phyloP scores from a whole-genome alignment of 2,888 invertebrate genomes.

The Ophraella communa region DNA sequence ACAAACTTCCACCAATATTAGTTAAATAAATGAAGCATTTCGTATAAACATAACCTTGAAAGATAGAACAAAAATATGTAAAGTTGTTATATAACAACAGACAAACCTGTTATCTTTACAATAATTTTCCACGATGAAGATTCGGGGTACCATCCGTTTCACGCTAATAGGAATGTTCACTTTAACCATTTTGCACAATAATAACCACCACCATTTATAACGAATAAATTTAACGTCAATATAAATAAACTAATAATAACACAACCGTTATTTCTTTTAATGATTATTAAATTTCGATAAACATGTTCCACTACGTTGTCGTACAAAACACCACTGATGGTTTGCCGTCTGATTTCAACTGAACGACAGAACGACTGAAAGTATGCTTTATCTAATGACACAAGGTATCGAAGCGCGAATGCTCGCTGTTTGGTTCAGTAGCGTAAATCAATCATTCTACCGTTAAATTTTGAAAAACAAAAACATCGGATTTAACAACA shows the following conservation, averaged over 20 bases:
- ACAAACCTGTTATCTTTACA: conserved; percentile 37
- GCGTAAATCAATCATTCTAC: no score
- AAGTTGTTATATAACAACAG: no score
- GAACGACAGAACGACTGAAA: conserved; percentile 25
- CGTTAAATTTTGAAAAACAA: no score
- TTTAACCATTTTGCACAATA: conserved; percentile 35
- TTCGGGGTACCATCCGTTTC: conserved; percentile 33
- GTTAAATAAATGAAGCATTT: no score
- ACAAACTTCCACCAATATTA: no score
- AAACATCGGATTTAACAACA: no score
- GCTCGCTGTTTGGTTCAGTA: conserved; percentile 12
- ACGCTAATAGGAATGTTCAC: conserved; percentile 34
- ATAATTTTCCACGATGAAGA: conserved; percentile 43
- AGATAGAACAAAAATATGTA: no score
- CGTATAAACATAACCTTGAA: no score
- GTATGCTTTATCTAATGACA: conserved; percentile 38
- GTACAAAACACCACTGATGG: conserved; percentile 2
- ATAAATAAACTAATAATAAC: conserved; percentile 3
- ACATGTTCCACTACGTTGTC: conserved; percentile 13
- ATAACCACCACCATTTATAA: not conserved
- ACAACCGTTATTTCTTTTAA: conserved; percentile 3
- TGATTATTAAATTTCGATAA: not conserved
- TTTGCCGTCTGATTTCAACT: not conserved
- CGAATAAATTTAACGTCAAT: conserved; percentile 8
- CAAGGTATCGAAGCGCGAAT: conserved; percentile 25